A percentile compares a stretch with the other conserved stretches of the same genome.
Evolutionary conservation across 2,113 vertebrate genomes (phyloP).

Genomic region (Paracanthobrama guichenoti): DNA sequence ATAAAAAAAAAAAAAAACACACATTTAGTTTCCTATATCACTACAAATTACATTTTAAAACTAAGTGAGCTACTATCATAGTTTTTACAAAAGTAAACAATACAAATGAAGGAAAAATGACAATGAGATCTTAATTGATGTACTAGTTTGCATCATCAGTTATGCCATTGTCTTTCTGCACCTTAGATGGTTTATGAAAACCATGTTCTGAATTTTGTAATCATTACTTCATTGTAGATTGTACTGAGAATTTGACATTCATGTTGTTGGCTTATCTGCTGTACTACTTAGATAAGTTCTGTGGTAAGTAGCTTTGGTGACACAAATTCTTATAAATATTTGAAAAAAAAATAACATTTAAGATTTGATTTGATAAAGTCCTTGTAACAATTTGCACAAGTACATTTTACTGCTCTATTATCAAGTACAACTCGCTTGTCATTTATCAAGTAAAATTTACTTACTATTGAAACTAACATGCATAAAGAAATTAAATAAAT

Average conservation of each 20-base stretch:
- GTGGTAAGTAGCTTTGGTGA: too few species aligned
- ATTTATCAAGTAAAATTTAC: background rate
- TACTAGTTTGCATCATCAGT: background rate
- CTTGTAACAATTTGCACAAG: too few species aligned
- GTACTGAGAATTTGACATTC: background rate
- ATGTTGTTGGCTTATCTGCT: background rate
- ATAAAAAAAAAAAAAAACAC: background rate
- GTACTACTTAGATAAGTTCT: too few species aligned
- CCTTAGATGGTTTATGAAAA: background rate
- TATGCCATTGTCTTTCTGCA: background rate
- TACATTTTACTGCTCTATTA: too few species aligned
- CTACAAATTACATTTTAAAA: background rate
- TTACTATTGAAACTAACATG: background rate
- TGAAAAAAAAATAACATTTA: too few species aligned
- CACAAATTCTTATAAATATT: background rate
- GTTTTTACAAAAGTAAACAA: background rate
- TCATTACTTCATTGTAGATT: background rate
- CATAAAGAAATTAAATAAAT: background rate
- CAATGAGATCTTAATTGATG: background rate
- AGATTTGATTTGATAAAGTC: too few species aligned
- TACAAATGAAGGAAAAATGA: background rate
- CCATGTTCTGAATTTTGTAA: background rate
- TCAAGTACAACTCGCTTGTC: too few species aligned
- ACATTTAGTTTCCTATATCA: background rate
- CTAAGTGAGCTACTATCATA: background rate